phyloP scores from a whole-genome alignment of 2,113 vertebrate species.

The Tretioscincus oriximinensis region DNA sequence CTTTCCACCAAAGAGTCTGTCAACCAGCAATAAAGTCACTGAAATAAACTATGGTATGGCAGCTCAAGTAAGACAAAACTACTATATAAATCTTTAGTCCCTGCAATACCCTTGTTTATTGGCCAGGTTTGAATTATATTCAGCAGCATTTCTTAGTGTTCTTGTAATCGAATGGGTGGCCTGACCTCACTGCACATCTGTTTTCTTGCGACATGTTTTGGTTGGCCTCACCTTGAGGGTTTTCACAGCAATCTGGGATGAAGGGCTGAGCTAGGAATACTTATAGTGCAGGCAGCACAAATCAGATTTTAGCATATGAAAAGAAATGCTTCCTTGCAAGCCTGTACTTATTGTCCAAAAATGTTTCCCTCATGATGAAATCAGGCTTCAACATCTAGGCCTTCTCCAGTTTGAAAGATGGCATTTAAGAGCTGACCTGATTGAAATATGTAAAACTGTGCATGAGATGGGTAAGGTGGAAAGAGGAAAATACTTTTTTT shows the following conservation, averaged over 20 bases:
- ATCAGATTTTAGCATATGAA: too few species aligned
- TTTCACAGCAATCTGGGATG: background rate
- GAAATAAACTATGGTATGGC: background rate
- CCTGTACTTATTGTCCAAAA: too few species aligned
- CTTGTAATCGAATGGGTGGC: background rate
- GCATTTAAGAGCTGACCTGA: too few species aligned
- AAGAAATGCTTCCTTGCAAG: too few species aligned
- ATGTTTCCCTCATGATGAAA: too few species aligned
- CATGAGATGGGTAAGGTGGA: too few species aligned
- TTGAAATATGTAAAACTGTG: too few species aligned
- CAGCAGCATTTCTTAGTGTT: background rate
- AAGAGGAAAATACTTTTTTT: too few species aligned
- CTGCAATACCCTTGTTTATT: constrained; percentile 7
- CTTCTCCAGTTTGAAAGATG: too few species aligned
- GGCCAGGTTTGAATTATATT: background rate
- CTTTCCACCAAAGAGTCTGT: background rate
- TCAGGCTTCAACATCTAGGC: too few species aligned
- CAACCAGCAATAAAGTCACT: background rate
- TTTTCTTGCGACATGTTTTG: background rate
- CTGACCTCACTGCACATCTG: background rate
- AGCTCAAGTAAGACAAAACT: background rate
- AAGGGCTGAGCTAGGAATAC: background rate
- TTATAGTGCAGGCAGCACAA: too few species aligned
- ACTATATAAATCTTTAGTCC: background rate
- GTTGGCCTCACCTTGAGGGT: background rate